Base-by-base conservation (phyloP, 1,140 invertebrate genomes). In the Pseudachorutes palmiensis region DNA sequence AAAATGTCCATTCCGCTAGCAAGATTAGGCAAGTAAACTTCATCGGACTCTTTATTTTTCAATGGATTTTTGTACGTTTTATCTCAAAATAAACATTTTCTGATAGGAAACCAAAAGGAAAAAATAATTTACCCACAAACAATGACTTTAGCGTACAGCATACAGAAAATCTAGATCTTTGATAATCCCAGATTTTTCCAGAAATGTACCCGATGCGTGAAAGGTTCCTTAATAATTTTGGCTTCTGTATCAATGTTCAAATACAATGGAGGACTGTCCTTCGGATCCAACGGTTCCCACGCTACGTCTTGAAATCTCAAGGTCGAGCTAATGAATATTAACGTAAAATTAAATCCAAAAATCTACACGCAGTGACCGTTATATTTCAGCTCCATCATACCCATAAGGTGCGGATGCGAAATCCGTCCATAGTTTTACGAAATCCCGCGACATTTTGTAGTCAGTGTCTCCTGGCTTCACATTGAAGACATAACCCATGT, bases 391-490 rank as follows among this genome's bases (percentile, higher is more conserved):
- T 41, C 36, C 5, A 41, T 5, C 19, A 9, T 41, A 41, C 36
- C 36, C 36, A 19, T 41, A 41, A 19, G 36, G 36, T 9, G 36
- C 36, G 19, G 36, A 5, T 9, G 70, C 70, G 63, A 68, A 71
- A n/a, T 61, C 58, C 5, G 51, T 49, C 64, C 66, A 68, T 3
- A 62, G 22, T 36, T 66, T 62, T n/a, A 71, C 64, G 60, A 69
- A 48, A 31, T 26, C 29, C 58, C 62, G 41, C 5, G 66, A 68
- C n/a, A 71, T 29, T 29, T 60, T 1, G 29, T 68, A 68, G 45
- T 71, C 65, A 19, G 32, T 3, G n/a, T 48, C 31, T 28, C 55
- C 36, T 14, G 12, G 1, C 19, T 24, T 36, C 2, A 66, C 48
- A 33, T 60, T 58, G 2, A 57, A n/a, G 1, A 71, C 2, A 31